Evolutionary conservation across 2,113 vertebrate genomes (phyloP).

Genomic region (Cebidichthys violaceus): DNA sequence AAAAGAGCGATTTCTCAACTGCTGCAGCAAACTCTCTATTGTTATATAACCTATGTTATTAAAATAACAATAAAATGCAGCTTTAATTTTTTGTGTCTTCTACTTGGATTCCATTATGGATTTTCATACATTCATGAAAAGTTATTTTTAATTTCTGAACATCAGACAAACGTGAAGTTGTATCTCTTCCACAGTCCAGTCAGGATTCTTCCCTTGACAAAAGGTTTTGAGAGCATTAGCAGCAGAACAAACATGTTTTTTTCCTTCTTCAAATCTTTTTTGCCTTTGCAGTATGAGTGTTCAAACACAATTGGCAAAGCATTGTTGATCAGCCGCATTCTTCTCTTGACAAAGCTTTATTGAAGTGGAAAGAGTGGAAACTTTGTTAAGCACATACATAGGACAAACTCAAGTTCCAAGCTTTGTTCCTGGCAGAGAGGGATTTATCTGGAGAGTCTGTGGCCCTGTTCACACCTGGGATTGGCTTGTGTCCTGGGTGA

Average conservation of each 20-base stretch:
- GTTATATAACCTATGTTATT: too few species aligned
- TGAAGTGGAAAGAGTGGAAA: background rate
- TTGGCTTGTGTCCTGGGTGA: too few species aligned
- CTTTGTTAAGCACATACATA: background rate
- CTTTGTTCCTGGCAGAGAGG: too few species aligned
- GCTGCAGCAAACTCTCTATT: too few species aligned
- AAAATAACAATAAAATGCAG: too few species aligned
- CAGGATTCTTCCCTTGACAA: background rate
- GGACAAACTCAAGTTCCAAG: background rate
- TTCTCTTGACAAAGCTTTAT: background rate
- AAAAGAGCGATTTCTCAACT: too few species aligned
- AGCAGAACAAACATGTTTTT: background rate
- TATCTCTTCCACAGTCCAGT: background rate
- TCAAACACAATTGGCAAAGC: background rate
- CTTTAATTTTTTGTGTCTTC: background rate
- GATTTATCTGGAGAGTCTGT: too few species aligned
- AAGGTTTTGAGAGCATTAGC: too few species aligned
- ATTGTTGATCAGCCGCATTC: background rate
- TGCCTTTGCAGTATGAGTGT: background rate
- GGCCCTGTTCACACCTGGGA: too few species aligned
- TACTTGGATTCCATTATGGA: background rate
- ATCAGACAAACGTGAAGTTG: background rate
- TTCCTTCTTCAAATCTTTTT: background rate
- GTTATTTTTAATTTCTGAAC: background rate
- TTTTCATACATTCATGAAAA: background rate